Percentiles rank a stretch among this genome's conserved stretches.
Evolutionary conservation across 2,797 vertebrate species (phyloP).

Genomic region (Pantherophis vulpinus): DNA sequence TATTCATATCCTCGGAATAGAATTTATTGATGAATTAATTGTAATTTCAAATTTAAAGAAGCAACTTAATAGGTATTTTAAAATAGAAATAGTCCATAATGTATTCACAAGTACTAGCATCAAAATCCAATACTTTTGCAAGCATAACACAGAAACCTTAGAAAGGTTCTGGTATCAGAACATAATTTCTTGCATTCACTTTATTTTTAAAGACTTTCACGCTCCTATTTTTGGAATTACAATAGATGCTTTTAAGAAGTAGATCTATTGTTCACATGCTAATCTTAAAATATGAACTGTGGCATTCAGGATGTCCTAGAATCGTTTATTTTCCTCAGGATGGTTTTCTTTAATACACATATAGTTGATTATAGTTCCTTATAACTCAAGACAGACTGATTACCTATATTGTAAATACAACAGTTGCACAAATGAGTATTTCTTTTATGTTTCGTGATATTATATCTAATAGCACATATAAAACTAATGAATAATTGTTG

Average conservation of each 20-base stretch:
- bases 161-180: not conserved
- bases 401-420: not conserved
- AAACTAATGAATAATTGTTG: not conserved
- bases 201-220: not conserved
- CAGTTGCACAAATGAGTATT: not conserved
- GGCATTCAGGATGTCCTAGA: not conserved
- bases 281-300: not conserved
- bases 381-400: not conserved
- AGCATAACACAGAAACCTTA: not conserved
- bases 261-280: not conserved
- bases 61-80: not conserved
- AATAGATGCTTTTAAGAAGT: not conserved
- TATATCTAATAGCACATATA: not conserved
- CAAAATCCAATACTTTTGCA: not conserved
- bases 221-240: not conserved
- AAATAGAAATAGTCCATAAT: not conserved
- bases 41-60: not conserved
- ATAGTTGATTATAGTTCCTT: not conserved
- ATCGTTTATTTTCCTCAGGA: not conserved
- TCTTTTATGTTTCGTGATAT: not conserved
- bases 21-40: not conserved
- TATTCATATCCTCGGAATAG: not conserved
- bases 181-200: not conserved
- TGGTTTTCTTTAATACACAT: accelerated
- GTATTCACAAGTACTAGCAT: not conserved